phyloP scores from a whole-genome alignment of 2,797 vertebrate genomes.

The Gorsachius magnificus region DNA sequence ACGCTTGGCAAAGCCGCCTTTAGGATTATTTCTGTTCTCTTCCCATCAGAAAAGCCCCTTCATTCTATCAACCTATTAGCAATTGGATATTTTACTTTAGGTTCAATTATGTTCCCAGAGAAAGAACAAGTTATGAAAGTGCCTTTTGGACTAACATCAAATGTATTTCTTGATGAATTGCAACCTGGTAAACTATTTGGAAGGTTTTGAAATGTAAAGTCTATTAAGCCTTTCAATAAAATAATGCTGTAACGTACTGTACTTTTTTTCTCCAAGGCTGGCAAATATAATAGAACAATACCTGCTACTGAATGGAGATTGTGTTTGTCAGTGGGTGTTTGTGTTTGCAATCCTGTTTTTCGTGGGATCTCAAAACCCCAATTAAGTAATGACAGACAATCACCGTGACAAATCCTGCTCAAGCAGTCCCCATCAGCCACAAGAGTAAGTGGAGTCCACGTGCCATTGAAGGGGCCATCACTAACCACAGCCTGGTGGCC shows the following conservation, averaged over 20 bases:
- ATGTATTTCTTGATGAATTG: constrained; percentile 35
- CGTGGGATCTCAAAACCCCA: background rate
- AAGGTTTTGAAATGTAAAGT: background rate
- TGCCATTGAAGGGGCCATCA: background rate
- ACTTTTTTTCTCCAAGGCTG: background rate
- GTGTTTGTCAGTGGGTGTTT: background rate
- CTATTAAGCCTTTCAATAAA: background rate
- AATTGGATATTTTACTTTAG: background rate
- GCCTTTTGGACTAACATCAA: constrained; percentile 35
- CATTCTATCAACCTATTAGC: background rate
- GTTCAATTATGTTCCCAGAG: background rate
- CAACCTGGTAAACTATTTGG: constrained; percentile 10
- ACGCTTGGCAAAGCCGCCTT: background rate
- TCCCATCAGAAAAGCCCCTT: background rate
- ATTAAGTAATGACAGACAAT: background rate
- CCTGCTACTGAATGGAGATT: background rate
- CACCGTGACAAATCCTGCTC: background rate
- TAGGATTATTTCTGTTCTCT: background rate
- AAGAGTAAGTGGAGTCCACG: background rate
- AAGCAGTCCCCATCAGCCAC: background rate
- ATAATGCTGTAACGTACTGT: background rate
- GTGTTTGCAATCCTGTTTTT: background rate
- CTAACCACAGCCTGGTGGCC: background rate
- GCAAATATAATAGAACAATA: background rate
- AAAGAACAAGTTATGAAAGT: background rate